Percentiles rank a stretch among this genome's conserved stretches.
Conservation (phyloP, 2,113 vertebrate genomes). For the Calypte anna region DNA sequence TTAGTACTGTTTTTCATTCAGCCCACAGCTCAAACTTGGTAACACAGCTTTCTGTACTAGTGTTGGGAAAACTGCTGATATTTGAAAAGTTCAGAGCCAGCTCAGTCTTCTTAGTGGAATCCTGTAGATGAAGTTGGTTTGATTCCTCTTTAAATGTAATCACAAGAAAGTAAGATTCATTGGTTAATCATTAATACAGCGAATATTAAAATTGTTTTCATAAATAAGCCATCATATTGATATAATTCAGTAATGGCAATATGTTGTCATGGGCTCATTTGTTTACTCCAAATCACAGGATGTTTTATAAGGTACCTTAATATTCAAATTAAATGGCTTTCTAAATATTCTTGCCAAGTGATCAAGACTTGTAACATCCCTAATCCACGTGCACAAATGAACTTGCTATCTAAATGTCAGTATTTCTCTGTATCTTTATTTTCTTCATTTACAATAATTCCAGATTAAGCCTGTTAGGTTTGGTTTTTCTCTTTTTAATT, state of each 20-base stretch:
- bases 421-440: background rate
- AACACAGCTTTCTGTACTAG: background rate
- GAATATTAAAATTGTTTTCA: slow-evolving; percentile 48
- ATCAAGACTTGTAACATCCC: slow-evolving; percentile 9
- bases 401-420: background rate
- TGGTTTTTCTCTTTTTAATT: background rate
- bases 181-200: slow-evolving; percentile 32
- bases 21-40: slow-evolving; percentile 16
- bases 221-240: slow-evolving; percentile 32
- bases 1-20: slow-evolving; percentile 58
- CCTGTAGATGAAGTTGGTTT: slow-evolving; percentile 17
- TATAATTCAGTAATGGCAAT: slow-evolving; percentile 36
- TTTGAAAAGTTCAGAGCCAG: slow-evolving; percentile 34
- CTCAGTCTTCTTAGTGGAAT: background rate
- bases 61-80: slow-evolving; percentile 24
- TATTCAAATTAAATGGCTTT: slow-evolving; percentile 15
- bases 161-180: background rate
- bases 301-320: background rate
- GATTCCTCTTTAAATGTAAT: slow-evolving; percentile 16
- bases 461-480: background rate
- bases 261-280: background rate
- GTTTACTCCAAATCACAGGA: slow-evolving; percentile 9
- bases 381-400: background rate
- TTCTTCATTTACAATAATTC: background rate
- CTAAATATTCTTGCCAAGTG: background rate